These are phyloP conservation scores for Hecatera dysodea DNA, from an alignment of 2,888 invertebrate species.

Conservation along the genomic window DNA sequence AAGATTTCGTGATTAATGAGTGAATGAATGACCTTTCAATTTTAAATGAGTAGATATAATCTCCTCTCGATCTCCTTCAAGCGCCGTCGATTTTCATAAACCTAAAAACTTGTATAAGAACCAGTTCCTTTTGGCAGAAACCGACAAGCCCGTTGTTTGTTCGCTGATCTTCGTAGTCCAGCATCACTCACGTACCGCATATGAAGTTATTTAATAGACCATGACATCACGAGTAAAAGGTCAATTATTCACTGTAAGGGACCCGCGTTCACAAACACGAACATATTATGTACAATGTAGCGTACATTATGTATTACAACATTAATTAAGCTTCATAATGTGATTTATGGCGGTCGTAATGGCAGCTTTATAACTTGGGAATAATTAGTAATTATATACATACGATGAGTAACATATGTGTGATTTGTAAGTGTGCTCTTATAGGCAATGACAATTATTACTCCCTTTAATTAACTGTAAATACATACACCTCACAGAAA, in stretches of 20 bases:
- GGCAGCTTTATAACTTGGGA: conserved; percentile 5
- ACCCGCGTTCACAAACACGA: conserved; percentile 8
- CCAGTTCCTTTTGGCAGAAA: conserved; percentile 7
- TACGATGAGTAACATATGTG: background rate
- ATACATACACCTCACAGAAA: too few relatives aligned
- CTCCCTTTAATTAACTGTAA: too few relatives aligned
- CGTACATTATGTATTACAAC: conserved; percentile 18
- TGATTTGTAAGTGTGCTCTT: background rate
- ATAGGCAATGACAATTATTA: too few relatives aligned
- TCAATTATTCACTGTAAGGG: conserved; percentile 26
- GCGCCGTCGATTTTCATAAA: too few relatives aligned
- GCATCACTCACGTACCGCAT: conserved; percentile 14
- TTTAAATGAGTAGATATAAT: too few relatives aligned
- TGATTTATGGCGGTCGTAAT: conserved; percentile 19
- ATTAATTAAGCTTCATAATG: conserved; percentile 30
- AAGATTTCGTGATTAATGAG: too few relatives aligned
- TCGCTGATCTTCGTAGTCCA: conserved; percentile 11
- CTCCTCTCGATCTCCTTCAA: too few relatives aligned
- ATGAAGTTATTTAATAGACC: conserved; percentile 16
- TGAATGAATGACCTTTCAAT: too few relatives aligned
- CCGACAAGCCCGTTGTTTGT: conserved; percentile 12
- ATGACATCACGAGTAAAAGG: conserved; percentile 26
- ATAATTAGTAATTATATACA: too few relatives aligned
- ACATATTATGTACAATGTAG: background rate
- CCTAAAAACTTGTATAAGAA: too few relatives aligned